These are phyloP conservation scores for Rhincodon typus DNA, from an alignment of 2,797 vertebrate genomes.

Conservation along the genomic window DNA sequence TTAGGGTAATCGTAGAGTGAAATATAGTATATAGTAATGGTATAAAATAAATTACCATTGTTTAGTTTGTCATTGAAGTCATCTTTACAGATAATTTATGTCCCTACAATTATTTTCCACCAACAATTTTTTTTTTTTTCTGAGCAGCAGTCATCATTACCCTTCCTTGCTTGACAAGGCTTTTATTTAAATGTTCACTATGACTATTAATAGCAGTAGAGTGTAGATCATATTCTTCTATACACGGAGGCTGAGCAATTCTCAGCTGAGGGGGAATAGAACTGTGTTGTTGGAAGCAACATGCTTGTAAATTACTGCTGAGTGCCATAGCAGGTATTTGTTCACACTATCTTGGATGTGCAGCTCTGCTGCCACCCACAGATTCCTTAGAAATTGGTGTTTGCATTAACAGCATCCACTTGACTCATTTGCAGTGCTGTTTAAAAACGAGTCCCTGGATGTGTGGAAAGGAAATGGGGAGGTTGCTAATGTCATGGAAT, in stretches of 20 bases:
- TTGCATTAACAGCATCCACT: background rate
- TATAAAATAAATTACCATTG: background rate
- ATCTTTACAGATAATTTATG: background rate
- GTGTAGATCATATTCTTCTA: background rate
- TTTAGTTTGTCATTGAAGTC: background rate
- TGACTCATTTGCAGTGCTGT: background rate
- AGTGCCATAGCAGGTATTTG: background rate
- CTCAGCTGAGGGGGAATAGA: background rate
- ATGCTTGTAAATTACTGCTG: background rate
- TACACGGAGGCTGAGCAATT: background rate
- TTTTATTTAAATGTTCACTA: background rate
- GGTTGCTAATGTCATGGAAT: background rate
- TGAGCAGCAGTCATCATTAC: background rate
- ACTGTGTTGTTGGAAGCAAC: background rate
- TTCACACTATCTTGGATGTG: background rate
- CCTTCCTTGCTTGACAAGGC: background rate
- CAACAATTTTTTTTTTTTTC: background rate
- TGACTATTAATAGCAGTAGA: background rate
- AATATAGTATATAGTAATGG: background rate
- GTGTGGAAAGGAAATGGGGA: too few relatives aligned
- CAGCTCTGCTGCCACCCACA: background rate
- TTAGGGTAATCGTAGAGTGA: background rate
- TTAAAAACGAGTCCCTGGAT: background rate
- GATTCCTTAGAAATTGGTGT: background rate
- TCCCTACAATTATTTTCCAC: background rate